Evolutionary conservation across 2,888 invertebrate genomes (phyloP), one percentile per base, ranked within the genome.

Genomic region (Pollenia labialis): DNA sequence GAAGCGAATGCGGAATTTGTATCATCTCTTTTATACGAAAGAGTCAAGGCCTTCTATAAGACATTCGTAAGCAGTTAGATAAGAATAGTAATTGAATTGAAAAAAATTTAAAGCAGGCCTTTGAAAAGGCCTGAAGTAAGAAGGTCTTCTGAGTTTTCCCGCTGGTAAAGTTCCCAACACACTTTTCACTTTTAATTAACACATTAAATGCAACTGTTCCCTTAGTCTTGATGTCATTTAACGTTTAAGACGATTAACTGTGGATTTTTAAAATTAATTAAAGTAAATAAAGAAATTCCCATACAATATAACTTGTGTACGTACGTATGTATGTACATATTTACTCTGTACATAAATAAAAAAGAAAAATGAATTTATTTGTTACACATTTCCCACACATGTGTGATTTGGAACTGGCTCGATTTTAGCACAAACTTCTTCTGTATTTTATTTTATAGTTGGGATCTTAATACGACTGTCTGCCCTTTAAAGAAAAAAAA

Each of bases 381-480:
- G 74, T 81, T 66, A 81, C 74, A 81, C 23, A 74, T 81, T 81
- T 74, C n/a, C 74, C 54, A 80, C 71, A 72, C 52, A 64, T 66
- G 54, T 81, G 18, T 58, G 52, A 18, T 40, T 69, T 44, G 48
- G 42, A 79, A 69, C 69, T 52, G 44, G 71, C 62, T 52, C 23
- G n/a, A 56, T 58, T 77, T 32, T 42, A 56, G 50, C 48, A 50
- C 48, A 52, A 60, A 69, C 69, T 79, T 44, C 44, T 62, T 44
- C 10, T 32, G n/a, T 52, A 11, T 44, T 72, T 9, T 6, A 23
- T 58, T 23, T 52, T 23, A 14, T 14, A 32, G 18, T 18, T 42
- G 23, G 23, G 23, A 23, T 23, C 23, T 23, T 23, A 23, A 23
- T 23, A 23, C 23, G 1, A 23, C 32, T 32, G 4, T 6, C 32